Conservation (phyloP, 2,113 vertebrate species). For the Aspiorhynchus laticeps region DNA sequence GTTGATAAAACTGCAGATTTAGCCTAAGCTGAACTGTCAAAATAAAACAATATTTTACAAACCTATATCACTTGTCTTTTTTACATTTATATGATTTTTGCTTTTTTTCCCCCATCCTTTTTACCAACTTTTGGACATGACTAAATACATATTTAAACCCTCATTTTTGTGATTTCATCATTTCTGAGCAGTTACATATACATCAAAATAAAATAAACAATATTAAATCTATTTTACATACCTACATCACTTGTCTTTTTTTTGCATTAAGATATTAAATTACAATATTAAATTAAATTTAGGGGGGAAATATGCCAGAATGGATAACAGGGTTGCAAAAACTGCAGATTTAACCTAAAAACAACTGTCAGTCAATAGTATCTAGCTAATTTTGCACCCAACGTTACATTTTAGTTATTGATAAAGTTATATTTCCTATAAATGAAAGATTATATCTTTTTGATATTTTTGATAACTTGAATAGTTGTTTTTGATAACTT, state of each 20-base stretch:
- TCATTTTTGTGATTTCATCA: not conserved
- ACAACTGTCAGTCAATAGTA: not conserved
- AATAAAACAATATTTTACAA: no score
- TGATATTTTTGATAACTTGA: no score
- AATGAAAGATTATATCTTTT: no score
- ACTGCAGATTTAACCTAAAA: not conserved
- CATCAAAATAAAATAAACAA: not conserved
- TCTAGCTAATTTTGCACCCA: not conserved
- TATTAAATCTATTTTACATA: not conserved
- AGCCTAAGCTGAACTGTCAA: not conserved
- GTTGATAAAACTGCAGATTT: not conserved
- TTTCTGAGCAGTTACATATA: not conserved
- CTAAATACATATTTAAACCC: not conserved
- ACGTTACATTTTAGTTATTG: not conserved
- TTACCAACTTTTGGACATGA: not conserved
- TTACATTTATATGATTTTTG: no score
- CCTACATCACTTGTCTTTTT: no score
- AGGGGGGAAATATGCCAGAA: not conserved
- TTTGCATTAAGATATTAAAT: no score
- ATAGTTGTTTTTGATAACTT: no score
- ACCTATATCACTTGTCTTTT: not conserved
- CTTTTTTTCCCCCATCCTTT: no score
- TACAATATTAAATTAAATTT: not conserved
- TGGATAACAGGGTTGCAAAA: not conserved
- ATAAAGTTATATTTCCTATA: not conserved